These are phyloP conservation scores for Tadarida brasiliensis DNA, from an alignment of 2,797 vertebrate genomes.

Conservation along the genomic window DNA sequence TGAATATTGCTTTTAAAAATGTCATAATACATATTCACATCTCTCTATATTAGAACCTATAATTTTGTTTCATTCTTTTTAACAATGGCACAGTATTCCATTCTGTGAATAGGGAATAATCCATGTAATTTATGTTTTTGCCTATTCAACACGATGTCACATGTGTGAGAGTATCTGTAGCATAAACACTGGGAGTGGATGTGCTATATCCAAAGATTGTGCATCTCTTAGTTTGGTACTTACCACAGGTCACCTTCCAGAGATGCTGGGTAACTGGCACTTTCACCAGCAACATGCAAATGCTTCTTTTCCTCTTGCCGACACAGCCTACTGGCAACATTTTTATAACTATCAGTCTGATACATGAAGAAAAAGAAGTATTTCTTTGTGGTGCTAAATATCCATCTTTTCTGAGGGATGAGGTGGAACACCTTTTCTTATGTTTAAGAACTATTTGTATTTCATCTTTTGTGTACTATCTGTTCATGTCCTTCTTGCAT, in stretches of 20 bases:
- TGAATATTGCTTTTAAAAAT: background rate
- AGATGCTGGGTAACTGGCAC: background rate
- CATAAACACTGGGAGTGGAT: background rate
- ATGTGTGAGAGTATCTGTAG: background rate
- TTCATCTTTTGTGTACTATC: background rate
- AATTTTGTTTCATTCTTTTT: background rate
- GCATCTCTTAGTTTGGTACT: background rate
- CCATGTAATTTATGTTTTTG: background rate
- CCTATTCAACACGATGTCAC: background rate
- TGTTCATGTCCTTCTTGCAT: background rate
- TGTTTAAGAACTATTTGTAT: background rate
- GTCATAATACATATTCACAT: background rate
- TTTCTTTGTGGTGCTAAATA: background rate
- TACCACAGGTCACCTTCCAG: background rate
- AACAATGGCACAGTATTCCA: background rate
- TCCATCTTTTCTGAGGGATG: background rate
- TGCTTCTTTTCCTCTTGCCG: background rate
- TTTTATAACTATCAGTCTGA: background rate
- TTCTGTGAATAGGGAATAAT: background rate
- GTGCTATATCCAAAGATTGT: background rate
- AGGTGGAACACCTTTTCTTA: background rate
- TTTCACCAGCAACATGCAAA: background rate
- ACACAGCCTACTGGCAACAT: background rate
- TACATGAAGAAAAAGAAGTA: too few relatives aligned
- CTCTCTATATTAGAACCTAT: background rate